Conservation (phyloP, 2,888 invertebrate species). For the Epinotia bilunana region DNA sequence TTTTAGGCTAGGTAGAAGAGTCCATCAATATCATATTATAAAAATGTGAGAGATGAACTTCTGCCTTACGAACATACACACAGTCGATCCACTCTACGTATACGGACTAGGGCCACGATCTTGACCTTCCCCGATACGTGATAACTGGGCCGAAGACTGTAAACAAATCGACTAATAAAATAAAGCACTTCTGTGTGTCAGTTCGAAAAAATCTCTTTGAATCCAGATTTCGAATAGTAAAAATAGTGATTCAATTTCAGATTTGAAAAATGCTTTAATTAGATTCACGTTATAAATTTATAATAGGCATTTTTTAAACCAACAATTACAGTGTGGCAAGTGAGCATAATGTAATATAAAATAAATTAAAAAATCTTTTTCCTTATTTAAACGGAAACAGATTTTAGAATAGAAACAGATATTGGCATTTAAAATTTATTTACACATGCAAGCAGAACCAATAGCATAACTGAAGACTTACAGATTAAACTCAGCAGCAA, state of each 20-base stretch:
- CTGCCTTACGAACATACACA: background rate
- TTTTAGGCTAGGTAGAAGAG: no score
- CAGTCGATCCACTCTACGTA: background rate
- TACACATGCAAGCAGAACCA: slow-evolving; percentile 2
- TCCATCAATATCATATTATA: no score
- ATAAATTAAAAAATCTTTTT: no score
- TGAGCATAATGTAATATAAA: no score
- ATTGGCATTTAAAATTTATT: background rate
- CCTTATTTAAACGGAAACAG: no score
- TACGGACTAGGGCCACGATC: background rate
- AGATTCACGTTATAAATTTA: no score
- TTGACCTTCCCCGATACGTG: slow-evolving; percentile 30
- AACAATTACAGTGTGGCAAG: no score
- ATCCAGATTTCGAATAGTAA: background rate
- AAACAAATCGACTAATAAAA: slow-evolving; percentile 17
- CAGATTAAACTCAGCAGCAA: slow-evolving; percentile 3
- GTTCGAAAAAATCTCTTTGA: background rate
- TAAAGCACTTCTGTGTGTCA: background rate
- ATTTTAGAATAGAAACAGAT: no score
- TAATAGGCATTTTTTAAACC: no score
- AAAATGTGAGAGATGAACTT: background rate
- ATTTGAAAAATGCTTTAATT: no score
- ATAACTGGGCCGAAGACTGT: slow-evolving; percentile 16
- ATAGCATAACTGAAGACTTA: background rate
- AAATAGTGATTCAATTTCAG: background rate